These are phyloP conservation scores for Bombyx mandarina DNA, from an alignment of 1,140 invertebrate genomes.

Conservation along the genomic window DNA sequence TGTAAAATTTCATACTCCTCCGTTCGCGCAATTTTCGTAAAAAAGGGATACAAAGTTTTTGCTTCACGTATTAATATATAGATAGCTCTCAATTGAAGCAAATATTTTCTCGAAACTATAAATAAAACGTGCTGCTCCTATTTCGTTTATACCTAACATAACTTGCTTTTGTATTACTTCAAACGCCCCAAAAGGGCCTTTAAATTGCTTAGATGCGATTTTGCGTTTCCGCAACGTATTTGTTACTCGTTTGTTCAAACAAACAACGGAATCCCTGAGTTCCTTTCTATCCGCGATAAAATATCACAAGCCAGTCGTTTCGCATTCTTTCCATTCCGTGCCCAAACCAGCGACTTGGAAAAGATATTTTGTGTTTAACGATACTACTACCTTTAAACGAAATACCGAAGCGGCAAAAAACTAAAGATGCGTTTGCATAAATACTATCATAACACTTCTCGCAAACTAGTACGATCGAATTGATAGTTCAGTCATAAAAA, in stretches of 20 bases:
- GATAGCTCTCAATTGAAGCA: too few species aligned
- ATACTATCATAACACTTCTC: slow-evolving; percentile 5
- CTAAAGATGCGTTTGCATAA: slow-evolving; percentile 4
- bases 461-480: slow-evolving; percentile 20
- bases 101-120: too few species aligned
- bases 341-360: slow-evolving; percentile 43
- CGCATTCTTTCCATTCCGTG: slow-evolving; percentile 51
- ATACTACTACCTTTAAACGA: slow-evolving; percentile 19
- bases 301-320: slow-evolving; percentile 53
- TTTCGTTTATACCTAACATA: too few species aligned
- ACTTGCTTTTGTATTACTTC: slow-evolving; percentile 34
- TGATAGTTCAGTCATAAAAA: slow-evolving; percentile 29
- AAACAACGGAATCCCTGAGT: slow-evolving; percentile 54
- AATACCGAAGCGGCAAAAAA: slow-evolving; percentile 1
- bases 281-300: slow-evolving; percentile 57
- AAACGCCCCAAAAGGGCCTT: slow-evolving; percentile 40
- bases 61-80: too few species aligned
- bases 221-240: slow-evolving; percentile 59
- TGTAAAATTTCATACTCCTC: too few species aligned
- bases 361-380: slow-evolving; percentile 49
- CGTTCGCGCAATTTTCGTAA: too few species aligned
- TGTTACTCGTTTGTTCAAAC: slow-evolving; percentile 58
- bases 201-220: slow-evolving; percentile 47
- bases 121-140: too few species aligned
- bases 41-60: too few species aligned